These are phyloP conservation scores for Carpatolechia fugitivella DNA, from an alignment of 2,888 invertebrate genomes.

Conservation along the genomic window DNA sequence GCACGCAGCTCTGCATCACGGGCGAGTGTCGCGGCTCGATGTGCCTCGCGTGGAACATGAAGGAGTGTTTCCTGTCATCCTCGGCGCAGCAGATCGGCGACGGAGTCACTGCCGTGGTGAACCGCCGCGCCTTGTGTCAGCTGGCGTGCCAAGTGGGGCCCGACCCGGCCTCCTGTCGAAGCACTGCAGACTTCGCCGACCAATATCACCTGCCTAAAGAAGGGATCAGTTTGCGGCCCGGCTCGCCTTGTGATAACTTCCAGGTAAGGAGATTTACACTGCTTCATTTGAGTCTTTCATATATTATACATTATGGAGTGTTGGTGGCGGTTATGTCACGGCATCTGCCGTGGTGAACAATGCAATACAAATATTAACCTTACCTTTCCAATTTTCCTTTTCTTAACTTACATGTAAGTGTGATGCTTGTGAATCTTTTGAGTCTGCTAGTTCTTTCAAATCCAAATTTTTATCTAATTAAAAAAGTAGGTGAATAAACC, in stretches of 20 bases:
- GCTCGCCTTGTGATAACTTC: conserved; percentile 99
- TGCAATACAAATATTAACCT: no score
- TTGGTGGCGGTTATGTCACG: no score
- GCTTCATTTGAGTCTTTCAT: no score
- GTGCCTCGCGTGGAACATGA: conserved; percentile 95
- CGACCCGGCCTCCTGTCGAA: conserved; percentile 85
- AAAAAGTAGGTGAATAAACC: no score
- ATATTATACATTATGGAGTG: no score
- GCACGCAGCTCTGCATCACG: conserved; percentile 88
- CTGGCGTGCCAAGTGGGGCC: conserved; percentile 94
- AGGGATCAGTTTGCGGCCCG: conserved; percentile 93
- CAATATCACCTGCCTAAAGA: conserved; percentile 86
- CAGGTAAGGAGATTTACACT: conserved; percentile 79
- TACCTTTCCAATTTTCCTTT: no score
- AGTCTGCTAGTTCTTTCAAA: no score
- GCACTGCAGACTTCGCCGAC: conserved; percentile 92
- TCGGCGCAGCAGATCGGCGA: conserved; percentile 80
- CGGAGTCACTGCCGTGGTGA: conserved; percentile 80
- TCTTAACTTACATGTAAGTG: no score
- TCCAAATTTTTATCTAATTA: no score
- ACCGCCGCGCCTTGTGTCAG: conserved; percentile 94
- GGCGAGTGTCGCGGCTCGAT: conserved; percentile 98
- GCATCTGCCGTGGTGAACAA: no score
- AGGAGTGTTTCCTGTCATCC: conserved; percentile 96
- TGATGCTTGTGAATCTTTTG: no score